Evolutionary conservation across 2,888 invertebrate genomes (phyloP).

Genomic region (Periphyllus acericola): DNA sequence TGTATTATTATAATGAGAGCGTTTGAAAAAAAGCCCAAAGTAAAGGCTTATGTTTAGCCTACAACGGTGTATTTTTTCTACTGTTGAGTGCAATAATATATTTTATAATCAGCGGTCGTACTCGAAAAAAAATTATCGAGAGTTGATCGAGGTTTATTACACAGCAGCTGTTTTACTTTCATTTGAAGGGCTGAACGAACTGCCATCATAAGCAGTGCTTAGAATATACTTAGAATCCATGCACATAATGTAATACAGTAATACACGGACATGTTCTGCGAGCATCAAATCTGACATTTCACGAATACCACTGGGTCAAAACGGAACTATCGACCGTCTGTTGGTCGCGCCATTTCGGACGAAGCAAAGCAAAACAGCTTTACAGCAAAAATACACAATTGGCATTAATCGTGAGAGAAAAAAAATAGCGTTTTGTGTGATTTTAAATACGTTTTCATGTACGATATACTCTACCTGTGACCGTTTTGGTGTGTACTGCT

Average conservation of each 20-base stretch:
- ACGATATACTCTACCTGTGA: neutral
- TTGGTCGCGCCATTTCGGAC: neutral
- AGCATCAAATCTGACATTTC: neutral
- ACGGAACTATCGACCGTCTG: too few species aligned
- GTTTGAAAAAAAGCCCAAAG: too few species aligned
- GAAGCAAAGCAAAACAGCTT: neutral
- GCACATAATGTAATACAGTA: neutral
- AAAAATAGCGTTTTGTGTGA: neutral
- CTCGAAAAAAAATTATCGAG: neutral
- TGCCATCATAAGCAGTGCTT: neutral
- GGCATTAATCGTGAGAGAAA: neutral
- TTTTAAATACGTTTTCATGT: neutral
- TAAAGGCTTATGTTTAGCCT: too few species aligned
- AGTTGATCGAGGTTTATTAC: neutral
- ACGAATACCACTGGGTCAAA: neutral
- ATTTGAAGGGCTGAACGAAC: neutral
- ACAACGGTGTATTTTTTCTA: too few species aligned
- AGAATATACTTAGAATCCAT: neutral
- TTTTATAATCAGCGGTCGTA: neutral
- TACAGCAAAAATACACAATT: neutral
- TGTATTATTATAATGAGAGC: neutral
- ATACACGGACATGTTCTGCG: neutral
- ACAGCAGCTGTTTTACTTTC: neutral
- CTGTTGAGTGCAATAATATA: neutral
- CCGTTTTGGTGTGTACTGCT: neutral